Evolutionary conservation across 2,113 vertebrate genomes (phyloP).

Genomic region (Psammodynastes pulverulentus): DNA sequence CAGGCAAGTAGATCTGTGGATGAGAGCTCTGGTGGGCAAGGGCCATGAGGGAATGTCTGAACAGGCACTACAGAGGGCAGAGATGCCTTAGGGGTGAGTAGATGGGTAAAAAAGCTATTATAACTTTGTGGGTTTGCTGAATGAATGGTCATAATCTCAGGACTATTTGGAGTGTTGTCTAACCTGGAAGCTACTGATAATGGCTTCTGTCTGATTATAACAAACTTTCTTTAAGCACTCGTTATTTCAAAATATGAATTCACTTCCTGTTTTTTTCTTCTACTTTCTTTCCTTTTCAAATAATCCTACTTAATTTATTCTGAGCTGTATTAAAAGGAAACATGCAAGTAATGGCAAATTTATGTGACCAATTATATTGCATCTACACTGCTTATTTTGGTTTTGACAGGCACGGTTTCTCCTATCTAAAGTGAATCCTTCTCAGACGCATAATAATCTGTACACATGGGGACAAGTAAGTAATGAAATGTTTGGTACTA

Average conservation of each 20-base stretch:
- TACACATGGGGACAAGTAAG: slow-evolving; percentile 94
- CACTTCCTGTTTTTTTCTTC: not conserved
- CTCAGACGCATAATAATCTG: slow-evolving; percentile 97
- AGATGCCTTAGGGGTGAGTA: not conserved
- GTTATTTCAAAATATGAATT: not conserved
- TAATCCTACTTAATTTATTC: not conserved
- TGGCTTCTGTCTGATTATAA: not conserved
- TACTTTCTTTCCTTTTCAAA: not conserved
- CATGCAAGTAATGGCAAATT: not conserved
- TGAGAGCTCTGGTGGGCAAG: not conserved
- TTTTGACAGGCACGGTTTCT: slow-evolving; percentile 86
- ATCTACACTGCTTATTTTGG: slow-evolving; percentile 45
- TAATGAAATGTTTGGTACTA: not conserved
- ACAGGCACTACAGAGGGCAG: not conserved
- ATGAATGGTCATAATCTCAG: not conserved
- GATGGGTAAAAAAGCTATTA: not conserved
- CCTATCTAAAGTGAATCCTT: slow-evolving; percentile 97
- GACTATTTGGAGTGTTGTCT: not conserved
- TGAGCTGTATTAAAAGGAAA: not conserved
- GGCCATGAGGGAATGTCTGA: not conserved
- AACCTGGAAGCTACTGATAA: not conserved
- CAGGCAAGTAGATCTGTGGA: not conserved
- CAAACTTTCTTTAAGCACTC: not conserved
- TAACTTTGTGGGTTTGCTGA: not conserved
- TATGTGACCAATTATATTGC: not conserved